Base-by-base conservation (phyloP, 1,140 invertebrate species). In the Venustaconcha ellipsiformis region DNA sequence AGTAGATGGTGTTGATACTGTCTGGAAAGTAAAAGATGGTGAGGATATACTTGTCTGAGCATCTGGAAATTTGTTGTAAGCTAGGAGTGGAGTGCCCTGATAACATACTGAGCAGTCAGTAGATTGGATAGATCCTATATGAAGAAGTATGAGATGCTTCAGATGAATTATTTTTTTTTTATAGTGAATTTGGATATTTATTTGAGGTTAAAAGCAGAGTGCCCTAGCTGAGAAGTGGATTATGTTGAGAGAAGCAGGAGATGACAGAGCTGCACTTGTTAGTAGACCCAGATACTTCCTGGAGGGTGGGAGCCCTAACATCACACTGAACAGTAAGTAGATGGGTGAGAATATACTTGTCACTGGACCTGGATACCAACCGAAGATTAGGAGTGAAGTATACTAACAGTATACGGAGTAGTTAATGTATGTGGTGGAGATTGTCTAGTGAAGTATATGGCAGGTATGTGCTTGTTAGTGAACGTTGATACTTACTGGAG, bases 241-340 rank as follows among this genome's bases (percentile, higher is more conserved):
- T 99, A 97, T 75, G 96, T 14, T 97, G 97, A 91, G 90, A 99
- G 90, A 99, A 99, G 89, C 96, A 30, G 26, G 26, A 99, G 37
- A 48, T 48, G 37, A 6, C 11, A 48, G 4, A 11, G 11, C 6
- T 48, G 37, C 11, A 48, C 18, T n/a, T 66, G 17, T 48, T 20
- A 70, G 12, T 13, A 15, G 63, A 65, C 30, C 57, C 56, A 57
- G 48, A 23, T 55, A 85, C 88, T 87, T 85, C 90, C 90, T 1
- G 97, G 94, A 5, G 96, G 95, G 91, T 97, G 99, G 63, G 94
- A 94, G 69, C 95, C 83, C 94, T 92, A 0, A 99, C 96, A 14
- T 98, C 98, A 90, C 98, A 99, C 88, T 99, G 98, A 5, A 97
- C 96, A 0, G 97, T 97, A 96, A 99, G 2, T 97, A 94, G 2